These are phyloP conservation scores for Cataglyphis rosenhaueri DNA, from an alignment of 2,888 invertebrate genomes.

Conservation along the genomic window DNA sequence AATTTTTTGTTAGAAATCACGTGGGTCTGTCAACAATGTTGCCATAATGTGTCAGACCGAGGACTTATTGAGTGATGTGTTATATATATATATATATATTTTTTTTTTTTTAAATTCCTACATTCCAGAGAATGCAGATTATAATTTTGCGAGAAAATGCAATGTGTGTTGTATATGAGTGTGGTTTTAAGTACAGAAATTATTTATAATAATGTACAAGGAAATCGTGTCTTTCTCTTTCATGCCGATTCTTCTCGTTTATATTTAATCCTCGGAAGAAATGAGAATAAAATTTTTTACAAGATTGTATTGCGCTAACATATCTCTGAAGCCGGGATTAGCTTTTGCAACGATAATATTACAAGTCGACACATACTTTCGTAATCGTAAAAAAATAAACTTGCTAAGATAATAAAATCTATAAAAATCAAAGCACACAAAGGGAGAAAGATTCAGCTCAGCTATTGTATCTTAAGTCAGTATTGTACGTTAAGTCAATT, in stretches of 20 bases:
- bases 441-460: neutral
- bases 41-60: too few relatives aligned
- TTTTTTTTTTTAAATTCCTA: too few relatives aligned
- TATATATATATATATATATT: too few relatives aligned
- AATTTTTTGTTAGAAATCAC: too few relatives aligned
- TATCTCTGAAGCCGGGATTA: conserved; percentile 1
- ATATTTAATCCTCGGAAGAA: conserved; percentile 35
- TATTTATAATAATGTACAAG: conserved; percentile 7
- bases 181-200: neutral
- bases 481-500: neutral
- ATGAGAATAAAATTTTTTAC: conserved; percentile 20
- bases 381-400: neutral
- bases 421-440: neutral
- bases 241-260: neutral
- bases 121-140: neutral
- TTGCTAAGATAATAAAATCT: neutral
- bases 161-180: neutral
- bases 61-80: too few relatives aligned
- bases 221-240: neutral
- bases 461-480: neutral
- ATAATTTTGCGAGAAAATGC: neutral
- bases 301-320: neutral
- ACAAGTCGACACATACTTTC: neutral
- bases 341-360: conserved; percentile 18
- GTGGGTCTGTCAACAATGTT: too few relatives aligned